Conservation (phyloP, 2,113 vertebrate species). For the Sciurus niger region DNA sequence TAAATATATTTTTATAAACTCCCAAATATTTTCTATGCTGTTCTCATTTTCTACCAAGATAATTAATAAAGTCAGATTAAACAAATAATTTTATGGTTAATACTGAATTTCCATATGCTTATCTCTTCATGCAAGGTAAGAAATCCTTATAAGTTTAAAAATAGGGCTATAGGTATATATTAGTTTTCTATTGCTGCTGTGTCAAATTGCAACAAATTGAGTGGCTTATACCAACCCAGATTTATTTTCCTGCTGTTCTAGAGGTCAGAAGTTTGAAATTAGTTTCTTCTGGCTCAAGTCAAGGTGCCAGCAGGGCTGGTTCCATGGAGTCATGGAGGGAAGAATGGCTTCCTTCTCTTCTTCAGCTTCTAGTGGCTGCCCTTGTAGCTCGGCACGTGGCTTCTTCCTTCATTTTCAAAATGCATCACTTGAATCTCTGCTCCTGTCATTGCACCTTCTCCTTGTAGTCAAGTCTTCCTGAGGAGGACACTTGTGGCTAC, state of each 20-base stretch:
- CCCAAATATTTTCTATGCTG: neutral
- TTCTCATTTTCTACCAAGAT: slow-evolving; percentile 13
- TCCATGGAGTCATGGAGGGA: neutral
- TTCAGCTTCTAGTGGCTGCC: neutral
- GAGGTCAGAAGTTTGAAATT: neutral
- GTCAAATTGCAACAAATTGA: neutral
- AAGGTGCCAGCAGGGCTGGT: neutral
- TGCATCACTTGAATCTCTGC: neutral
- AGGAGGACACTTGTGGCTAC: neutral
- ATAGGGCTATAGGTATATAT: neutral
- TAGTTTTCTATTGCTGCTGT: neutral
- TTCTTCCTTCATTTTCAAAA: neutral
- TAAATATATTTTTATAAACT: neutral
- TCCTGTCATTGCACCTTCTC: neutral
- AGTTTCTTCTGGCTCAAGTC: neutral
- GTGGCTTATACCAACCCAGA: neutral
- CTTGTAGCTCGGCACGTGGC: neutral
- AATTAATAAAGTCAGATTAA: slow-evolving; percentile 10
- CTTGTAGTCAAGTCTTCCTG: neutral
- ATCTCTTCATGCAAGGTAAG: neutral
- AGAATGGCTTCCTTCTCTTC: neutral
- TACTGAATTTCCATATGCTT: neutral
- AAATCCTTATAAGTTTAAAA: neutral
- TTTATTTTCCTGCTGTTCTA: neutral
- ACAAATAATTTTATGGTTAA: neutral